phyloP scores from a whole-genome alignment of 2,113 vertebrate genomes.

The Rhodinocichla rosea region DNA sequence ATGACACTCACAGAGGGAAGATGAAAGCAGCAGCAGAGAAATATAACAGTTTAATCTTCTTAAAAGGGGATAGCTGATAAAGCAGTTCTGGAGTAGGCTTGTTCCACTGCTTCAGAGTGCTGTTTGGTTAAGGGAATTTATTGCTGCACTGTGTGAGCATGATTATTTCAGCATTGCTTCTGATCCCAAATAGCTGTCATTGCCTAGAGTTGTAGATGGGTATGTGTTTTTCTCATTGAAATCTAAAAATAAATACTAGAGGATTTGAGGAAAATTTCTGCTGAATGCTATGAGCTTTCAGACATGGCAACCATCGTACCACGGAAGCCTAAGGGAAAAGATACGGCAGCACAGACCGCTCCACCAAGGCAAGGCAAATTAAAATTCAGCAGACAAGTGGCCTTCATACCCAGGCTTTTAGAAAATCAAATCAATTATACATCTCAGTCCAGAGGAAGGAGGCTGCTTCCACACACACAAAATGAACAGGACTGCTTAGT shows the following conservation, averaged over 20 bases:
- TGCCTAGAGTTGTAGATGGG: background rate
- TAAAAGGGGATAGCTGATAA: conserved; percentile 25
- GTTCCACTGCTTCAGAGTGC: conserved; percentile 15
- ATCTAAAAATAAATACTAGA: conserved; percentile 6
- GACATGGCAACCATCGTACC: background rate
- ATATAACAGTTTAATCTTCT: conserved; percentile 52
- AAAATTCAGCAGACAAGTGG: background rate
- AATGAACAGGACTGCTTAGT: background rate
- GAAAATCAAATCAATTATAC: background rate
- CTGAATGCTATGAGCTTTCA: background rate
- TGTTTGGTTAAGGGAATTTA: conserved; percentile 19
- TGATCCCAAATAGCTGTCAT: conserved; percentile 20
- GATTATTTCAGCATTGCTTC: background rate
- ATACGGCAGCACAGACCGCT: background rate
- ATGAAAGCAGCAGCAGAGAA: conserved; percentile 52
- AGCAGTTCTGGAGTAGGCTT: background rate
- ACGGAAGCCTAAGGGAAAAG: background rate
- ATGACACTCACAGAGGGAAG: background rate
- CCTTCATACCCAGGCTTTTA: background rate
- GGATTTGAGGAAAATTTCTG: background rate
- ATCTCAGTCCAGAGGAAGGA: background rate
- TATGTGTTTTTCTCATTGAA: background rate
- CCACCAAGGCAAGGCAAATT: background rate
- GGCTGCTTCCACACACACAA: background rate
- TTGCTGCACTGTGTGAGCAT: background rate